Base-by-base conservation (phyloP, 2,888 invertebrate species). In the Macaria notata region DNA sequence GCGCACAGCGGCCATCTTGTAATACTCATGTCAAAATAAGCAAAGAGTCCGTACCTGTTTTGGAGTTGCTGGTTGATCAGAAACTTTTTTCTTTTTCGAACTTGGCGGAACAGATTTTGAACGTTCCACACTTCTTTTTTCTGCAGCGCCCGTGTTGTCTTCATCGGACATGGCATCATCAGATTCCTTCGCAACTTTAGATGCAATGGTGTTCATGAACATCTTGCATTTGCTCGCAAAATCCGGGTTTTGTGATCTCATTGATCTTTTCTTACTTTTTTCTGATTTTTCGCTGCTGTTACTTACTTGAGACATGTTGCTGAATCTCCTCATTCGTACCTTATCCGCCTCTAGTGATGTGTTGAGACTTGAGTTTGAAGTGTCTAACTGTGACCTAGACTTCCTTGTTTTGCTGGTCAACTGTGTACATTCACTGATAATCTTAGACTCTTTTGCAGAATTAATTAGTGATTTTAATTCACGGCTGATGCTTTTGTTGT, bases 381-480 rank as follows among this genome's bases (percentile, higher is more conserved):
- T 81, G 54, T 93, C 93, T 47, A 92, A 76, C 41, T 86, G 83
- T 41, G 72, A 64, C 63, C 88, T 84, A 44, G 92, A 91, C 59
- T 89, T 92, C 59, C 83, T 85, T 31, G 84, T 92, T 68, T 92
- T 92, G 56, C 83, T 90, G 45, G 84, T 88, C n/a, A 93, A 74
- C 62, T 88, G 92, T 9, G 88, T 93, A 72, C 92, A 94, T 75
- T 93, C 93, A 67, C 88, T 92, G 45, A 94, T 90, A 48, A 95
- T 93, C 73, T 95, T 94, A 0, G 95, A 94, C 71, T 94, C 94
- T 74, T 93, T 94, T 31, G 94, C 93, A 9, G 94, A 93, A 36
- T 93, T 94, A 63, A 95, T 92, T 31, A 95, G 81, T 1, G 93
- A 93, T 67, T 93, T 89, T 56, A 95, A 82, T 76, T 95, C 95